Percentiles rank a stretch among this genome's conserved stretches.
Conservation (phyloP, 2,888 invertebrate genomes). For the Iphiclides podalirius region DNA sequence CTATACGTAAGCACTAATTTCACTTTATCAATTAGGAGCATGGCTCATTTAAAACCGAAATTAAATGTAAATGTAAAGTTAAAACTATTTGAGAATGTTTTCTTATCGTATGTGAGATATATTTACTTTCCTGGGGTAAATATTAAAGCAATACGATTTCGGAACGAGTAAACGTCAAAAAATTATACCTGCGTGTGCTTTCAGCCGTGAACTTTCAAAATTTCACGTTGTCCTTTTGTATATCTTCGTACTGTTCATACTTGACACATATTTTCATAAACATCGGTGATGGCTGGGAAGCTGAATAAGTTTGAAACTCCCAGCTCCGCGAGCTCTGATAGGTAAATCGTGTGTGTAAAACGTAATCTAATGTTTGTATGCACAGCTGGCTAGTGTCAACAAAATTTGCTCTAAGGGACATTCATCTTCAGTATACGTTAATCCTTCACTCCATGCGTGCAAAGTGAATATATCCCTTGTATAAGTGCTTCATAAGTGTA, state of each 20-base stretch:
- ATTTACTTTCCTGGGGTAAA: too few species aligned
- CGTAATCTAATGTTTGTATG: constrained; percentile 64
- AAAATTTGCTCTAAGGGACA: constrained; percentile 47
- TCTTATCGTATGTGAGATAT: too few species aligned
- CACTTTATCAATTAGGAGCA: too few species aligned
- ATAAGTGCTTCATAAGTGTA: constrained; percentile 42
- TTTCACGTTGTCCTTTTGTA: constrained; percentile 27
- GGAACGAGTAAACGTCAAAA: constrained; percentile 42
- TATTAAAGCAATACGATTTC: too few species aligned
- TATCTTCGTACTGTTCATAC: constrained; percentile 4
- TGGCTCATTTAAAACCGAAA: too few species aligned
- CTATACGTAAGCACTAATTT: not conserved
- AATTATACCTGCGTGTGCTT: constrained; percentile 50
- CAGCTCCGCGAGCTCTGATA: constrained; percentile 95
- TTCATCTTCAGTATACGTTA: constrained; percentile 52
- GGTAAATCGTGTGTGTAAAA: constrained; percentile 81
- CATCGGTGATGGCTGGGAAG: constrained; percentile 69
- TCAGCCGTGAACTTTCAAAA: constrained; percentile 44
- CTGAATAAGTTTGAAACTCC: constrained; percentile 88
- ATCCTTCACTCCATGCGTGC: constrained; percentile 45
- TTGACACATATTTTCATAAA: constrained; percentile 31
- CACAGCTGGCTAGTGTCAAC: constrained; percentile 69
- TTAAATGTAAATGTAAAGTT: too few species aligned
- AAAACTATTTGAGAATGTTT: too few species aligned
- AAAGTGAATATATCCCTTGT: constrained; percentile 48